Evolutionary conservation across 2,888 invertebrate genomes (phyloP).

Genomic region (Sisyra terminalis): DNA sequence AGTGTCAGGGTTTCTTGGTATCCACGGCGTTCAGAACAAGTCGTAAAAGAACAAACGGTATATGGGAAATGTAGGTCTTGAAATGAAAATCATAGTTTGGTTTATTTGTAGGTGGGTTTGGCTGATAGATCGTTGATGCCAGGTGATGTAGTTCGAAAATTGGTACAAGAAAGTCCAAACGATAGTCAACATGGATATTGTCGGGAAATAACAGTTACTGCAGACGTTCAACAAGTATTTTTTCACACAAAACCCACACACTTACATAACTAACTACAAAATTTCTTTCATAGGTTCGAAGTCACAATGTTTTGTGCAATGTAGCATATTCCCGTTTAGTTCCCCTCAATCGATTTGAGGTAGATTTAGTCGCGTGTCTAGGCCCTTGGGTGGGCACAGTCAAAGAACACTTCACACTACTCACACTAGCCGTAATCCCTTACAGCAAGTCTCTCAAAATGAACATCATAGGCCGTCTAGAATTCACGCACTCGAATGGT

Average conservation of each 20-base stretch:
- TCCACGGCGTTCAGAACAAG: conserved; percentile 8
- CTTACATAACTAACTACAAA: background rate
- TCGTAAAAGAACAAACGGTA: conserved; percentile 7
- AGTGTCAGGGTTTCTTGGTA: conserved; percentile 8
- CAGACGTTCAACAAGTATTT: conserved; percentile 6
- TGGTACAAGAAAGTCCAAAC: background rate
- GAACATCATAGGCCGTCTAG: conserved; percentile 2
- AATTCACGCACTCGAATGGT: conserved; percentile 3
- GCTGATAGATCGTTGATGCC: conserved; percentile 9
- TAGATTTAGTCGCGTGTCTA: conserved; percentile 7
- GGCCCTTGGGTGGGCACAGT: conserved; percentile 8
- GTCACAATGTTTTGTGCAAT: background rate
- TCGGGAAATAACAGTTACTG: conserved; percentile 5
- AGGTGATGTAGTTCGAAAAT: conserved; percentile 7
- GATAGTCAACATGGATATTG: conserved; percentile 8
- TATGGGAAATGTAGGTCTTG: background rate
- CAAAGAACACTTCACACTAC: conserved; percentile 6
- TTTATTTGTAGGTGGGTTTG: conserved; percentile 2
- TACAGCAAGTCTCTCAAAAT: background rate
- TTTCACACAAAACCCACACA: background rate
- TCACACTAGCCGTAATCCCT: conserved; percentile 4
- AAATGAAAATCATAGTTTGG: background rate
- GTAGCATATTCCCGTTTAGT: conserved; percentile 4
- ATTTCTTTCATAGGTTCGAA: conserved; percentile 1
- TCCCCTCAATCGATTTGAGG: conserved; percentile 6